Base-by-base conservation (phyloP, 2,797 vertebrate genomes). In the Coluber constrictor region DNA sequence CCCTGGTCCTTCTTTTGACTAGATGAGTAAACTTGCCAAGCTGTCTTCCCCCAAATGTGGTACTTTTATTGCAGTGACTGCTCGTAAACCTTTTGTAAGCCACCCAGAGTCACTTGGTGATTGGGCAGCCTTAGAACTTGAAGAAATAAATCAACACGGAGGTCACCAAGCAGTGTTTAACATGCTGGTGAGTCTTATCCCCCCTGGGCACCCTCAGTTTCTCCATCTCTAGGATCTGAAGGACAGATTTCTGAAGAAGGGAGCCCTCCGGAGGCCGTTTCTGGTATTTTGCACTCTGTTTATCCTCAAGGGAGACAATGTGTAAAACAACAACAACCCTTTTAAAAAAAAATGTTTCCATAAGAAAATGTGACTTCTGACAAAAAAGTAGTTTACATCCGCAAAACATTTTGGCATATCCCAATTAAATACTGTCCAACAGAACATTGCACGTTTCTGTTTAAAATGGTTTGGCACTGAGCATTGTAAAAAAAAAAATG, bases 401-500 rank as follows among this genome's bases (percentile, higher is more conserved):
- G 11, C 20, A 66, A 29, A 83, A 54, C 23, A 27, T 91, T 88
- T 91, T n/a, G 18, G 37, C 20, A 56, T 57, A 32, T 4, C 90
- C 29, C 51, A 3, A 74, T 25, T 93, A 61, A 23, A 92, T 61
- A 23, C 70, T 11, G 29, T 92, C 83, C 74, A 61, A 92, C 92
- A 90, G 87, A 79, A 60, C 11, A 23, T 10, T 79, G 23, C 91
- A 90, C 59, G 20, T 43, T 86, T 87, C 59, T 56, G 93, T 90
- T 57, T 86, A 93, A n/a, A 56, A 0, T 15, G 47, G 93, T 16
- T 37, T 92, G 93, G 27, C 79, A 37, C 92, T 29, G 15, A 79
- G 59, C 57, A 13, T 13, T 93, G 25, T 91, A 87, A 89, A 87
- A 93, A 96, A 90, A 74, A 74, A 20, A 20, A 92, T 90, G 92